Base-by-base conservation (phyloP, 2,888 invertebrate genomes). In the Hypomecis atomaria region DNA sequence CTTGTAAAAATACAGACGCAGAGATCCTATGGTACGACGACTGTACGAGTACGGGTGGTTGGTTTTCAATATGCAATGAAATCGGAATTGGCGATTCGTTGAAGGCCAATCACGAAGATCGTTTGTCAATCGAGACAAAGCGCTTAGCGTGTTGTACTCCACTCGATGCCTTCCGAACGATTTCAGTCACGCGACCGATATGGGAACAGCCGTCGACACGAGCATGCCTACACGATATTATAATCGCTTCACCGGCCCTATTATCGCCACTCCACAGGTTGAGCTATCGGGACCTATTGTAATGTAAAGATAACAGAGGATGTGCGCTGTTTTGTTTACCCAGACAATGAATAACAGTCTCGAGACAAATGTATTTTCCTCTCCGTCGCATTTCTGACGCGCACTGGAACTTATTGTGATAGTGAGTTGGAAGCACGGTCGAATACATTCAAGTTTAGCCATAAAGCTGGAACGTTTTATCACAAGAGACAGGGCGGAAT, bases 131-230 rank as follows among this genome's bases (percentile, higher is more conserved):
- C 79, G 74, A 66, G 75, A 84, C 84, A 84, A 78, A 82, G 82
- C 79, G 81, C 77, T 83, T 86, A 79, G 85, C 88, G 85, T 89
- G 88, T 86, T 79, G 80, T 84, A 81, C 83, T 81, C 79, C 83
- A 88, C 87, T 88, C 82, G 79, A 87, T 79, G 77, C 71, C 78
- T 71, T 81, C 85, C 75, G 79, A 85, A 83, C 77, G 76, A 77
- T 78, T 80, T 76, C 59, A 83, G 84, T 86, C 89, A 89, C 88
- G 89, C 87, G 72, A 86, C 70, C 72, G 70, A 70, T 64, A 66
- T 69, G 66, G 72, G 73, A 68, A 75, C 75, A 73, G 58, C 62
- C 69, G 73, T 71, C 75, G 61, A 81, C 76, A 73, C 71, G 75
- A 69, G 75, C 74, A 70, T 75, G 73, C 74, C 72, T 65, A 72